Percentiles rank a stretch among this genome's conserved stretches.
Conservation (phyloP, 2,797 vertebrate species). For the Atherinosoma microstoma region DNA sequence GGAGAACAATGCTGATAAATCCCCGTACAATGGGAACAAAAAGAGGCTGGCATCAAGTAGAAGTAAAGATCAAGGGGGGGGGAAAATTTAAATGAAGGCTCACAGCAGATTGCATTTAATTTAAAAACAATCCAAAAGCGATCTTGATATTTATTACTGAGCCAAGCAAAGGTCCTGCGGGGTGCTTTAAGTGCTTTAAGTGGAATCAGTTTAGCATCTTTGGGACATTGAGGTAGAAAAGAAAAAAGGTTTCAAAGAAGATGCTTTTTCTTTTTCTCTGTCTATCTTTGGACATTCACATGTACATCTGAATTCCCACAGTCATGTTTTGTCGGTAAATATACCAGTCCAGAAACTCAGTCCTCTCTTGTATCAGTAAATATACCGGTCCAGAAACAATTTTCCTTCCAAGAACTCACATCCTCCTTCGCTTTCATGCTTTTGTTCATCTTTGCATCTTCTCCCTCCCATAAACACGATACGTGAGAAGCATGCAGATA, state of each 20-base stretch:
- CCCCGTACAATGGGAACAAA: constrained; percentile 70
- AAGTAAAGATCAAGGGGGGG: constrained; percentile 50
- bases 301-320: constrained; percentile 42
- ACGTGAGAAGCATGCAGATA: constrained; percentile 29
- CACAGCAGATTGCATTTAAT: constrained; percentile 78
- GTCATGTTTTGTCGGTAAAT: constrained; percentile 21
- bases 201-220: constrained; percentile 67
- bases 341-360: constrained; percentile 16
- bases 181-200: constrained; percentile 75
- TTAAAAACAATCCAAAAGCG: constrained; percentile 74
- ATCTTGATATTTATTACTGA: constrained; percentile 76
- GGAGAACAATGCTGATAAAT: constrained; percentile 62
- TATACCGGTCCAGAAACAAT: constrained; percentile 15
- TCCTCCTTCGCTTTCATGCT: constrained; percentile 18
- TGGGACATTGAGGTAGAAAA: constrained; percentile 48
- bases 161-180: constrained; percentile 56
- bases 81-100: constrained; percentile 59
- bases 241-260: constrained; percentile 52
- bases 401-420: constrained; percentile 23
- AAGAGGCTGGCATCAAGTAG: constrained; percentile 58
- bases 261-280: not conserved
- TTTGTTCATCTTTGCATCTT: constrained; percentile 32
- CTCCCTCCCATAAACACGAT: constrained; percentile 12
- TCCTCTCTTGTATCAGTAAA: constrained; percentile 23
- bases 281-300: constrained; percentile 28